A percentile compares a stretch with the other conserved stretches of the same genome.
Evolutionary conservation across 1,140 invertebrate genomes (phyloP).

Genomic region (Zaprionus camerounensis): DNA sequence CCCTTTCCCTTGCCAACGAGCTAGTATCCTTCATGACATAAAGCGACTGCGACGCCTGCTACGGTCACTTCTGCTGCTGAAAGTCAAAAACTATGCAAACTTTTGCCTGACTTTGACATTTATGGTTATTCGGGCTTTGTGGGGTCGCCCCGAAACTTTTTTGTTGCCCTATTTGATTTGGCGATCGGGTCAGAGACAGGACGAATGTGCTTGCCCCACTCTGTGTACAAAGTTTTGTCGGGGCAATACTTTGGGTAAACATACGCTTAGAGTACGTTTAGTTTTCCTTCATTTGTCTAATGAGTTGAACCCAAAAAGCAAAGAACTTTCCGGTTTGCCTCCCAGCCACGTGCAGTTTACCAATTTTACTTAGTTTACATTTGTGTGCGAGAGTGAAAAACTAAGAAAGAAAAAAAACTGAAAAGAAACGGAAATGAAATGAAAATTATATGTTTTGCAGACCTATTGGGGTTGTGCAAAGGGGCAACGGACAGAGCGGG

Average conservation of each 20-base stretch:
- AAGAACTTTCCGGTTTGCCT: slow-evolving; percentile 12
- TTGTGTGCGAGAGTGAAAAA: slow-evolving; percentile 44
- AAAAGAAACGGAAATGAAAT: slow-evolving; percentile 31
- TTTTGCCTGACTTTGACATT: slow-evolving; percentile 82
- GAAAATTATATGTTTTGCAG: slow-evolving; percentile 37
- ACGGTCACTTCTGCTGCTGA: slow-evolving; percentile 35
- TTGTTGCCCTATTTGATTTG: slow-evolving; percentile 63
- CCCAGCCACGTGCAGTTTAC: slow-evolving; percentile 62
- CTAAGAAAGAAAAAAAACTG: slow-evolving; percentile 9
- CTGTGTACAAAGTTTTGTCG: slow-evolving; percentile 60
- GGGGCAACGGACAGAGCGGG: not conserved
- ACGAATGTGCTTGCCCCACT: slow-evolving; percentile 10
- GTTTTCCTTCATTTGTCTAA: slow-evolving; percentile 80
- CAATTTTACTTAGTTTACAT: slow-evolving; percentile 47
- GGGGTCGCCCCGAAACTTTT: slow-evolving; percentile 54
- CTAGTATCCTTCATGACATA: slow-evolving; percentile 18
- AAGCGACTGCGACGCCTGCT: slow-evolving; percentile 14
- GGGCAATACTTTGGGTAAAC: slow-evolving; percentile 61
- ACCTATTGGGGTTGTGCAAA: slow-evolving; percentile 24
- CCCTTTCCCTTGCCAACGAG: not conserved
- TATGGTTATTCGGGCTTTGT: slow-evolving; percentile 72
- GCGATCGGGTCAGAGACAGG: slow-evolving; percentile 45
- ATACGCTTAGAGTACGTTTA: slow-evolving; percentile 58
- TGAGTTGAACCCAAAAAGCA: slow-evolving; percentile 62
- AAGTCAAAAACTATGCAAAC: slow-evolving; percentile 83